Base-by-base conservation (phyloP, 2,797 vertebrate species). In the Sebastolobus alascanus region DNA sequence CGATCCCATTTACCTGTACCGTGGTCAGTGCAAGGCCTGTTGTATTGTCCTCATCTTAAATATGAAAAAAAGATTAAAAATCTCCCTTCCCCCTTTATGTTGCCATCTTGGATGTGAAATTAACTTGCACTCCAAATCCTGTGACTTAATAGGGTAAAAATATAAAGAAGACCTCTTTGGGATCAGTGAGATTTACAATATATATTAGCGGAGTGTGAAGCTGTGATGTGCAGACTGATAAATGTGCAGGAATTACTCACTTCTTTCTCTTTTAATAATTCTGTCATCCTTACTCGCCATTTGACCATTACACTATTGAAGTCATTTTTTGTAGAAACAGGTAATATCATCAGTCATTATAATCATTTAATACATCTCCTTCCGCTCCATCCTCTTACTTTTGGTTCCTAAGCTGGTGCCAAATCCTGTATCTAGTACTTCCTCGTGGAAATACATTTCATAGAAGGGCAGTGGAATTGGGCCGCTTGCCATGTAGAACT, bases 1-100 rank as follows among this genome's bases (percentile, higher is more conserved):
- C 95, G 95, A 97, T 96, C 96, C 95, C 94, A 96, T 97, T 97
- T 96, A 93, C 96, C 93, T 60, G 68, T 18, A 69, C 93, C 80
- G 75, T 92, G 95, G 96, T 95, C 96, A 93, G 92, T 88, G 81
- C 86, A 92, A 75, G 66, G 80, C 78, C 74, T 73, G 68, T 87
- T 91, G 86, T 88, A 90, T 91, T 92, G 87, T 90, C 86, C 90
- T 80, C 81, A 84, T 90, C 91, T 91, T 85, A 83, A 79, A 73
- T 70, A 73, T 31, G 22, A 16, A 63, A 6, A 63, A 79, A 31
- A 68, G 82, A 94, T 92, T 90, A 90, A 91, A 83, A 91, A 92
- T 92, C 82, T 83, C 67, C 70, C 22, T 67, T 73, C 33, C 71
- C 55, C 22, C 38, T 88, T 87, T 91, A 84, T 90, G 84, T 91